These are phyloP conservation scores for Illadopsis cleaveri DNA, from an alignment of 2,113 vertebrate genomes.

Conservation along the genomic window DNA sequence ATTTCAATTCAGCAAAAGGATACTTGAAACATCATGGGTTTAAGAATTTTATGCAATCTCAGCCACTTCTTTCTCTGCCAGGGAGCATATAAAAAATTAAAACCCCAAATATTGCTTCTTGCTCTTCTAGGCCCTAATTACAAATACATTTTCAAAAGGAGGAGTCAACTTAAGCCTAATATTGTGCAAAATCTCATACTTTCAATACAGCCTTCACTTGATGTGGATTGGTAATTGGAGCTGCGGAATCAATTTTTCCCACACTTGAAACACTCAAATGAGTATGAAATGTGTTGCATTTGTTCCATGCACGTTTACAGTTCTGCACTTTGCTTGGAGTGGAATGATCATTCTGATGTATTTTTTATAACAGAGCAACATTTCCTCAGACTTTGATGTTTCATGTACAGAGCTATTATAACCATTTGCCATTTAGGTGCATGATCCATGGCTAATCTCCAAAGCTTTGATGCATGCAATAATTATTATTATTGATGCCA, in stretches of 20 bases:
- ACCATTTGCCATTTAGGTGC: slow-evolving; percentile 72
- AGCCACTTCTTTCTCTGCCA: slow-evolving; percentile 4
- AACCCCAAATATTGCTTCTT: neutral
- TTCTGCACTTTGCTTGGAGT: neutral
- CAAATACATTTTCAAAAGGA: slow-evolving; percentile 46
- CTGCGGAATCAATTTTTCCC: slow-evolving; percentile 55
- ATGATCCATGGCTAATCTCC: slow-evolving; percentile 77
- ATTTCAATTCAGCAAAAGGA: slow-evolving; percentile 15
- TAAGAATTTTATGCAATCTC: slow-evolving; percentile 34
- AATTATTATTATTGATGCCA: slow-evolving; percentile 72
- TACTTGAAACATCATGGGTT: slow-evolving; percentile 8
- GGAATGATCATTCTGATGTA: slow-evolving; percentile 53
- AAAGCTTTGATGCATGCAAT: slow-evolving; percentile 71
- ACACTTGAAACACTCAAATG: slow-evolving; percentile 45
- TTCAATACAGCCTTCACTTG: slow-evolving; percentile 24
- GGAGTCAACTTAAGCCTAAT: slow-evolving; percentile 46
- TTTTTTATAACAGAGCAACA: slow-evolving; percentile 69
- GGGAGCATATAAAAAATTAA: slow-evolving; percentile 43
- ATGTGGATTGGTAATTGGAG: slow-evolving; percentile 28
- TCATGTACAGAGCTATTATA: slow-evolving; percentile 77
- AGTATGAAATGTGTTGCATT: slow-evolving; percentile 49
- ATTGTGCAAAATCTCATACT: slow-evolving; percentile 22
- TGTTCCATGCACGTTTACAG: slow-evolving; percentile 25
- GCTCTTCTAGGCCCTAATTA: slow-evolving; percentile 29
- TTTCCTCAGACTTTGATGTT: slow-evolving; percentile 78